phyloP scores from a whole-genome alignment of 2,888 invertebrate genomes.

The Incurvaria masculella region DNA sequence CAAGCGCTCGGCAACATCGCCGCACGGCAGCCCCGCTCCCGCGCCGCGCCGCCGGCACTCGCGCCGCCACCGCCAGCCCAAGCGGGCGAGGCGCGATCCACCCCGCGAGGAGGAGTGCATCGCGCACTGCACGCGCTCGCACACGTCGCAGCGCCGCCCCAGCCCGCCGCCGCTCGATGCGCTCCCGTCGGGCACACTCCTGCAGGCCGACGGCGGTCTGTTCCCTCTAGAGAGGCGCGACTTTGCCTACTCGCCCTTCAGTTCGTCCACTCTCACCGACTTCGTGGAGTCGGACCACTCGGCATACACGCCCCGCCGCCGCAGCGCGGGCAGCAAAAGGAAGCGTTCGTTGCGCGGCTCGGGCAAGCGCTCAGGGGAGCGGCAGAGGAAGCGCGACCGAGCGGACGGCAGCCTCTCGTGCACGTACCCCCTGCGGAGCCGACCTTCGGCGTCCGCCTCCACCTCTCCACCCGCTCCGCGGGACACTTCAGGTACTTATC shows the following conservation, averaged over 20 bases:
- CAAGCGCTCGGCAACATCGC: constrained; percentile 35
- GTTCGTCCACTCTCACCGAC: constrained; percentile 49
- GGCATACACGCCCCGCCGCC: constrained; percentile 45
- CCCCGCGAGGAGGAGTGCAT: constrained; percentile 38
- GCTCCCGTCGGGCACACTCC: not conserved
- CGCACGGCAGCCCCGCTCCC: constrained; percentile 29
- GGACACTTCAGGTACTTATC: constrained; percentile 38
- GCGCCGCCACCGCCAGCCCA: constrained; percentile 21
- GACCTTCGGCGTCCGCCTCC: constrained; percentile 28
- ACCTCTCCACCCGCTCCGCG: constrained; percentile 23
- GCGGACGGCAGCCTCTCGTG: constrained; percentile 22
- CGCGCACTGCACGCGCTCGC: constrained; percentile 48
- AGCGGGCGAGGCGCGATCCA: constrained; percentile 16
- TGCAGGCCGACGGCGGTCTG: constrained; percentile 36
- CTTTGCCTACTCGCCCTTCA: constrained; percentile 50
- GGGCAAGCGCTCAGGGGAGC: constrained; percentile 35
- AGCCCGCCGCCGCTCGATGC: not conserved
- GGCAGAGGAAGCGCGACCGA: constrained; percentile 20
- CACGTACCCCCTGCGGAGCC: constrained; percentile 33
- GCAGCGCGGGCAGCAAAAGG: constrained; percentile 46
- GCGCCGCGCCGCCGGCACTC: constrained; percentile 33
- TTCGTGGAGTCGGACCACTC: constrained; percentile 49
- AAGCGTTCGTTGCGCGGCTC: constrained; percentile 40
- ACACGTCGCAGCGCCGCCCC: constrained; percentile 33
- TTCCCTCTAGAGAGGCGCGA: constrained; percentile 51